Percentiles rank a stretch among this genome's conserved stretches.
Conservation (phyloP, 2,888 invertebrate species). For the Melinopterus prodromus region DNA sequence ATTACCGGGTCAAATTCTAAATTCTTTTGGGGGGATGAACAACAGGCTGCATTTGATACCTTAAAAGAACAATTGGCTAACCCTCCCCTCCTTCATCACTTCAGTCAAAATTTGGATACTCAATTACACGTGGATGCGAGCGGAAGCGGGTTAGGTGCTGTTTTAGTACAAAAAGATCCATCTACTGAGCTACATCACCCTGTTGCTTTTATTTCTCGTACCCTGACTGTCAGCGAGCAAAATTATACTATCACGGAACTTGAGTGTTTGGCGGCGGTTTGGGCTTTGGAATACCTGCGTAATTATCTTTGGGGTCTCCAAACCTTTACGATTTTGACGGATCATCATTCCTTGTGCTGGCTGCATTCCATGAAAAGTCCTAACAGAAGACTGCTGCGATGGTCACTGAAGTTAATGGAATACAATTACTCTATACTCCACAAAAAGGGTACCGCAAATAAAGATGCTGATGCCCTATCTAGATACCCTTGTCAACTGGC, state of each 20-base stretch:
- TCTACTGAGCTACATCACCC: not conserved
- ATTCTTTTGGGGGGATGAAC: slow-evolving; percentile 31
- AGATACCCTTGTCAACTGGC: too few species aligned
- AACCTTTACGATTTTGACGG: too few species aligned
- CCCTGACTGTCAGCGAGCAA: slow-evolving; percentile 43
- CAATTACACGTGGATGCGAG: slow-evolving; percentile 53
- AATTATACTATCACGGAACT: slow-evolving; percentile 55
- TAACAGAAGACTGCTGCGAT: too few species aligned
- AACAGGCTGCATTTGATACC: slow-evolving; percentile 35
- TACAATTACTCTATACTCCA: too few species aligned
- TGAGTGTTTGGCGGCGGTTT: slow-evolving; percentile 52
- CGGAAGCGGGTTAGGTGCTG: slow-evolving; percentile 50
- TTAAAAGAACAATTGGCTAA: slow-evolving; percentile 45
- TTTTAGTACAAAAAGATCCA: slow-evolving; percentile 46
- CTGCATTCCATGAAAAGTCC: too few species aligned
- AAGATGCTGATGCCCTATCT: too few species aligned
- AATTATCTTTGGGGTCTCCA: too few species aligned
- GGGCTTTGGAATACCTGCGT: slow-evolving; percentile 37
- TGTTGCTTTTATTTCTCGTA: slow-evolving; percentile 32
- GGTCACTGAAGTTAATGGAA: too few species aligned
- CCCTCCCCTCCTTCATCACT: slow-evolving; percentile 45
- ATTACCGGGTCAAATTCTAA: slow-evolving; percentile 29
- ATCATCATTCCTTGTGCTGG: too few species aligned
- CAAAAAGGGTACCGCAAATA: too few species aligned
- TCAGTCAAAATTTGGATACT: slow-evolving; percentile 39